Conservation (phyloP, 2,797 vertebrate species). For the Alca torda region DNA sequence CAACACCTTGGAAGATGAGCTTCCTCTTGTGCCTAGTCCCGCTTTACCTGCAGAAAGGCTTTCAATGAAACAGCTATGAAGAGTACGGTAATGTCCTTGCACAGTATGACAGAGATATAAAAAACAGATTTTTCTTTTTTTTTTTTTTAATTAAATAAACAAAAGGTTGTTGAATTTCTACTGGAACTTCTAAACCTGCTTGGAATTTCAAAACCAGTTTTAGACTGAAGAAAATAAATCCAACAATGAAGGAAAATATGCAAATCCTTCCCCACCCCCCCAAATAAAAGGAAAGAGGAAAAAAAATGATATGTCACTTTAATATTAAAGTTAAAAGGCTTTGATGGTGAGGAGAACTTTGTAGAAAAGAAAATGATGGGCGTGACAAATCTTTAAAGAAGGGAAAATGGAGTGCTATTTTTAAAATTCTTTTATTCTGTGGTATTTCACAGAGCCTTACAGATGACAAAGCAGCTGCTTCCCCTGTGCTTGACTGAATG, state of each 20-base stretch:
- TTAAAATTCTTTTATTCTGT: slow-evolving; percentile 35
- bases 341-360: slow-evolving; percentile 21
- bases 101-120: neutral
- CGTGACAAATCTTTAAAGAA: slow-evolving; percentile 52
- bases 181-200: neutral
- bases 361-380: slow-evolving; percentile 23
- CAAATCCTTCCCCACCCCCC: neutral
- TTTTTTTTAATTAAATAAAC: neutral
- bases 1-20: neutral
- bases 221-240: neutral
- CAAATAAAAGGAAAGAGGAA: neutral
- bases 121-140: neutral
- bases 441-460: slow-evolving; percentile 29
- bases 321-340: slow-evolving; percentile 32
- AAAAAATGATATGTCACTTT: neutral
- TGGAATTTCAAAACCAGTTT: slow-evolving; percentile 17
- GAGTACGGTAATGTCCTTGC: neutral
- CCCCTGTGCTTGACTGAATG: slow-evolving; percentile 20
- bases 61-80: neutral
- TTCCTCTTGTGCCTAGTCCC: neutral
- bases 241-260: neutral
- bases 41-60: neutral
- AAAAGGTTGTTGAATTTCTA: neutral
- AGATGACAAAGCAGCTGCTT: slow-evolving; percentile 55
- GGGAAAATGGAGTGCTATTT: slow-evolving; percentile 49